Evolutionary conservation across 2,888 invertebrate species (phyloP).

Genomic region (Hyppa rectilinea): DNA sequence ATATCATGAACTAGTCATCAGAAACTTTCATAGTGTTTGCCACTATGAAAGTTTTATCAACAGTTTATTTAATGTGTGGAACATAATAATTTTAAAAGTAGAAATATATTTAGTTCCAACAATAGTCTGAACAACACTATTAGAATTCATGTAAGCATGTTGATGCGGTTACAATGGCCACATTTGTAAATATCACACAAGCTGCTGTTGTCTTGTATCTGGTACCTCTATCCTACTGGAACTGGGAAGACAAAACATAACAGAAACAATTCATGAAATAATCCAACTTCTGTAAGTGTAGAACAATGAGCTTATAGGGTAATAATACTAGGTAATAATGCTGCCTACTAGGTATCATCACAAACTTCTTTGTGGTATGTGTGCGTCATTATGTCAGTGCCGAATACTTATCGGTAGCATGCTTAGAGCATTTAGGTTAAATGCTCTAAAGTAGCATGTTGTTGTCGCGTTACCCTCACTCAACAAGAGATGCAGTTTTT

Average conservation of each 20-base stretch:
- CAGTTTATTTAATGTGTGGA: background rate
- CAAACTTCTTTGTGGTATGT: background rate
- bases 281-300: background rate
- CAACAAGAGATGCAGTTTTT: conserved; percentile 37
- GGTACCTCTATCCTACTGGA: background rate
- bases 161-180: background rate
- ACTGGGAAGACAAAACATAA: background rate
- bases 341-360: background rate
- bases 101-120: background rate
- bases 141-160: background rate
- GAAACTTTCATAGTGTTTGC: too few species aligned
- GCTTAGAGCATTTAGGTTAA: too few species aligned
- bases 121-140: background rate
- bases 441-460: background rate
- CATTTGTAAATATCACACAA: conserved; percentile 2
- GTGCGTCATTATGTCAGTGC: background rate
- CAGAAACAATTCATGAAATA: background rate
- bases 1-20: conserved; percentile 27
- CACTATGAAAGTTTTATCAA: conserved; percentile 27
- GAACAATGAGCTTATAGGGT: background rate
- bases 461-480: background rate
- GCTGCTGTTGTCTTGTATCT: background rate
- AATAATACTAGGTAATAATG: background rate
- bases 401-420: background rate
- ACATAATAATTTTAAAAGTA: background rate